Percentiles rank a stretch among this genome's conserved stretches.
These are phyloP conservation scores for Sphaerophoria taeniata DNA, from an alignment of 2,888 invertebrate genomes.

Conservation along the genomic window DNA sequence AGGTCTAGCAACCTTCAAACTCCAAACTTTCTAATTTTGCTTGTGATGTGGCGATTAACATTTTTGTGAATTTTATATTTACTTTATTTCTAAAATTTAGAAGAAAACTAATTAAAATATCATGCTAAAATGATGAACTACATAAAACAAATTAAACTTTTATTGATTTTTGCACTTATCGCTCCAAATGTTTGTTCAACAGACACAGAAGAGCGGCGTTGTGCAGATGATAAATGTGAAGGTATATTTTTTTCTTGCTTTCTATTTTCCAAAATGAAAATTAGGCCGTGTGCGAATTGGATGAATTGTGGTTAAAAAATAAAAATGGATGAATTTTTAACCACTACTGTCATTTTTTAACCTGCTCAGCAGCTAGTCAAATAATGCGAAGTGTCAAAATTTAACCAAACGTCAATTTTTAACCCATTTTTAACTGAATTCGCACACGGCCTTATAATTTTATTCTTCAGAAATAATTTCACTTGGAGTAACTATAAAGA, in stretches of 20 bases:
- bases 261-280: neutral
- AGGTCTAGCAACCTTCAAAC: slow-evolving; percentile 55
- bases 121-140: slow-evolving; percentile 69
- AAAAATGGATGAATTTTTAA: too few species aligned
- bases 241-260: slow-evolving; percentile 83
- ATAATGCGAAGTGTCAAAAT: too few species aligned
- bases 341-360: too few species aligned
- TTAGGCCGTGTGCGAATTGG: too few species aligned
- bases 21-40: slow-evolving; percentile 60
- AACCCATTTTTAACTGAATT: too few species aligned
- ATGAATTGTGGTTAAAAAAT: too few species aligned
- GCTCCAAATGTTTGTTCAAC: slow-evolving; percentile 84
- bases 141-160: slow-evolving; percentile 47
- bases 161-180: slow-evolving; percentile 57
- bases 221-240: slow-evolving; percentile 88
- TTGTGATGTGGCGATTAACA: slow-evolving; percentile 75
- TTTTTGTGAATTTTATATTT: slow-evolving; percentile 55
- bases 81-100: slow-evolving; percentile 47
- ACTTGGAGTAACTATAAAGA: slow-evolving; percentile 85
- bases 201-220: slow-evolving; percentile 88
- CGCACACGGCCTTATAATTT: too few species aligned
- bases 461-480: slow-evolving; percentile 80
- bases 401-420: too few species aligned
- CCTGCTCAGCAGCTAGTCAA: too few species aligned
- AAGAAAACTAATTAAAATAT: slow-evolving; percentile 53